phyloP scores from a whole-genome alignment of 2,888 invertebrate genomes.

The Therioaphis trifolii region DNA sequence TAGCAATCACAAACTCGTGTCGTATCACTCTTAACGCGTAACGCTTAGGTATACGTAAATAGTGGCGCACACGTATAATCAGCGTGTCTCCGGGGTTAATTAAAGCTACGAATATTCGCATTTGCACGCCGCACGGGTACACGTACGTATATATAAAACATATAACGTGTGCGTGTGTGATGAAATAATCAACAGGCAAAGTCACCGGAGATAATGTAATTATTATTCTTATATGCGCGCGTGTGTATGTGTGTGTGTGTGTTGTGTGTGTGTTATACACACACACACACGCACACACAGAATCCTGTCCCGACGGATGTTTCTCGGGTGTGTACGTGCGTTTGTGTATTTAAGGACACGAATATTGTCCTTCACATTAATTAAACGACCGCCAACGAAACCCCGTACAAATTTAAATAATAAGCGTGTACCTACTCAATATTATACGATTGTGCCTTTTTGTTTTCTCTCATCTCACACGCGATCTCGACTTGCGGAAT shows the following conservation, averaged over 20 bases:
- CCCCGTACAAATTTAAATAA: not conserved
- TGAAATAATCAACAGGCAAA: not conserved
- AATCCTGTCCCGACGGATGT: not conserved
- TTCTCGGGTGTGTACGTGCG: not conserved
- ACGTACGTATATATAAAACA: not conserved
- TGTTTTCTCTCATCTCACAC: too few species aligned
- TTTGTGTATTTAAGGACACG: not conserved
- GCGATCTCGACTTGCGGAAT: too few species aligned
- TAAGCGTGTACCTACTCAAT: too few species aligned
- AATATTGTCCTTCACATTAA: not conserved
- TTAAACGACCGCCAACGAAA: not conserved
- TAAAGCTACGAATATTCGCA: not conserved
- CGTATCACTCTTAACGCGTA: too few species aligned
- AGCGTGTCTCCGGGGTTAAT: slow-evolving; percentile 1
- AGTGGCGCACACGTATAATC: too few species aligned
- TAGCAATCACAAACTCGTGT: slow-evolving; percentile 25
- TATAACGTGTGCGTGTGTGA: too few species aligned
- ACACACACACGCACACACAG: too few species aligned
- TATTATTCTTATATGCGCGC: too few species aligned
- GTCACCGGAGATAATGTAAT: not conserved
- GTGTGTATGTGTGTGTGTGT: too few species aligned
- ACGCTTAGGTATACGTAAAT: too few species aligned
- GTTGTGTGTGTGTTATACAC: too few species aligned
- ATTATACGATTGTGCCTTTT: too few species aligned
- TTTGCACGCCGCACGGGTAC: not conserved